A percentile compares a stretch with the other conserved stretches of the same genome.
Conservation (phyloP, 2,113 vertebrate genomes). For the Proteles cristata region DNA sequence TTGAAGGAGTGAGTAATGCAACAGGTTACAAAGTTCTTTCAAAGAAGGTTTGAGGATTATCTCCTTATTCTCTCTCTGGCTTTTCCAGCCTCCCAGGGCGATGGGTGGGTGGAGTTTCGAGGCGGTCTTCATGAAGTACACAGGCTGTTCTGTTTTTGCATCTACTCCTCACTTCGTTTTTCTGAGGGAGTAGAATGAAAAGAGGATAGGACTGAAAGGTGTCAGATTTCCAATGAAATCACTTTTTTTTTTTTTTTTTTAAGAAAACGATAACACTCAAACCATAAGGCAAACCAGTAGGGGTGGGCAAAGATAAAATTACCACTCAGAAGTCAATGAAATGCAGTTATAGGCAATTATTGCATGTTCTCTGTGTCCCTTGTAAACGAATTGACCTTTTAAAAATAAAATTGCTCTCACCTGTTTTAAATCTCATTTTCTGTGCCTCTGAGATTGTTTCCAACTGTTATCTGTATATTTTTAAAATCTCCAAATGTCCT, state of each 20-base stretch:
- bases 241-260: not conserved
- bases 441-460: constrained; percentile 43
- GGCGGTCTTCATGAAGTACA: too few species aligned
- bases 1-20: constrained; percentile 54
- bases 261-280: constrained; percentile 74
- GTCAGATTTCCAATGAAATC: constrained; percentile 64
- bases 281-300: constrained; percentile 72
- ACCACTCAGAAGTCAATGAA: constrained; percentile 20
- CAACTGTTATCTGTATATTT: not conserved
- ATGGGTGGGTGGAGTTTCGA: too few species aligned
- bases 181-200: constrained; percentile 8
- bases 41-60: not conserved
- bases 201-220: not conserved
- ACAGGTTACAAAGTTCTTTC: constrained; percentile 29
- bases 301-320: constrained; percentile 72
- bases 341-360: constrained; percentile 58
- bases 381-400: constrained; percentile 66
- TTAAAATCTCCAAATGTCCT: not conserved
- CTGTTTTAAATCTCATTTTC: constrained; percentile 58
- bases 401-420: constrained; percentile 62
- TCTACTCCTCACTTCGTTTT: not conserved
- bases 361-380: constrained; percentile 52
- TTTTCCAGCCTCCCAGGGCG: not conserved
- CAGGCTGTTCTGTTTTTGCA: not conserved
- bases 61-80: not conserved